Evolutionary conservation across 2,888 invertebrate genomes (phyloP), one percentile per base, ranked within the genome.

Genomic region (Acrocyrtus sp.): DNA sequence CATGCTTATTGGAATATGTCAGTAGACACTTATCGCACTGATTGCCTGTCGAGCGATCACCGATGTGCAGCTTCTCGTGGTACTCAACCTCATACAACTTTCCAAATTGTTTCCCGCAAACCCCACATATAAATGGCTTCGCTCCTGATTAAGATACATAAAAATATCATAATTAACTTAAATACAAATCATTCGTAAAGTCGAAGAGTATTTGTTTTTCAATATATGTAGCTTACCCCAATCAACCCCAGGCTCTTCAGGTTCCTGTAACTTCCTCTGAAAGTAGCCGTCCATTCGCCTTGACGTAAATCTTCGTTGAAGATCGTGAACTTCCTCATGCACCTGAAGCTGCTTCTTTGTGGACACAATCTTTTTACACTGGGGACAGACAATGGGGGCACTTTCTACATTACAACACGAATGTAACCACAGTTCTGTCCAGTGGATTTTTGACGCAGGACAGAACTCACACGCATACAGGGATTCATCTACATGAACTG

Each of bases 391-490:
- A 6, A 76, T 48, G 3, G 48, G 17, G 47, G 56, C 39, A 56
- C 66, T 66, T 12, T 66, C 62, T 3, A 41, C 29, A 41, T 66
- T 70, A 1, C 62, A 58, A 19, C 76, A 76, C 34, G 73, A 74
- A 54, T 76, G 76, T 26, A 73, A 61, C 56, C 50, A 76, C 57
- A 65, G 69, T 61, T 76, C 76, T 15, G 62, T 57, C 76, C 76
- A 76, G 39, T 73, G 76, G 54, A 76, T 76, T 39, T 34, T 51
- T 1, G 73, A 61, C 4, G 56, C 70, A 0, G 66, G 39, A 22
- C 76, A 76, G 58, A 76, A 76, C 24, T 76, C 76, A 47, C 76
- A 76, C 0, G 76, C 76, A 29, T 76, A 76, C 24, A 39, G 67
- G 2, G 66, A 61, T 34, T 76, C 76, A 19, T 76, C 76, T 2